These are phyloP conservation scores for Iguana delicatissima DNA, from an alignment of 2,797 vertebrate genomes.

Conservation along the genomic window DNA sequence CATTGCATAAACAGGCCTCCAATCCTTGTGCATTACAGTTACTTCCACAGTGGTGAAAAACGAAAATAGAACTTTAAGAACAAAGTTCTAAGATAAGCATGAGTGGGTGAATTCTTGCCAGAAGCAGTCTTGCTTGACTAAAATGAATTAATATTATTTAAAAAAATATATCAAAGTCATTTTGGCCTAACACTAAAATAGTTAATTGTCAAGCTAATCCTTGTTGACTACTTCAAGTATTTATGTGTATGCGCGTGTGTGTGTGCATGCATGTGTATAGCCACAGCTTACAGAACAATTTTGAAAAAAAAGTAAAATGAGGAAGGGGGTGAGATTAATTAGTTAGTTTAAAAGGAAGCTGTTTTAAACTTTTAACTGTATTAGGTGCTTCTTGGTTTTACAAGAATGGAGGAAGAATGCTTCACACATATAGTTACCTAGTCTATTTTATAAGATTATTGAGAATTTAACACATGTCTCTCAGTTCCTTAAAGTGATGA, in stretches of 20 bases:
- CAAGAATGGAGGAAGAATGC: neutral
- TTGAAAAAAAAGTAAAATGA: neutral
- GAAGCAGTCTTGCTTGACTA: slow-evolving; percentile 22
- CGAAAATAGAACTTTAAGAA: neutral
- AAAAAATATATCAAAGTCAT: slow-evolving; percentile 27
- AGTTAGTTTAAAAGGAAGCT: neutral
- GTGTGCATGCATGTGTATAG: too few relatives aligned
- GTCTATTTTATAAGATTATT: neutral
- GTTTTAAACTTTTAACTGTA: neutral
- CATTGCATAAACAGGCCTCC: neutral
- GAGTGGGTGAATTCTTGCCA: slow-evolving; percentile 2
- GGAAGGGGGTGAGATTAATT: neutral
- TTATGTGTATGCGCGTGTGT: too few relatives aligned
- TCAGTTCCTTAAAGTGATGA: neutral
- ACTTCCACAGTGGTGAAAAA: neutral
- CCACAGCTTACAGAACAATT: neutral
- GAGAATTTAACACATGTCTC: neutral
- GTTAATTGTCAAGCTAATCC: slow-evolving; percentile 17
- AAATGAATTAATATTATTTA: neutral
- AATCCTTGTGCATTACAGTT: neutral
- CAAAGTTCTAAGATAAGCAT: neutral
- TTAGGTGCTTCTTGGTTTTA: neutral
- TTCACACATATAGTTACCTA: neutral
- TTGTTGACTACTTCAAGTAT: neutral
- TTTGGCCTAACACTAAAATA: slow-evolving; percentile 3